Conservation (phyloP, 2,888 invertebrate genomes). For the Stenolophus ochropezus region DNA sequence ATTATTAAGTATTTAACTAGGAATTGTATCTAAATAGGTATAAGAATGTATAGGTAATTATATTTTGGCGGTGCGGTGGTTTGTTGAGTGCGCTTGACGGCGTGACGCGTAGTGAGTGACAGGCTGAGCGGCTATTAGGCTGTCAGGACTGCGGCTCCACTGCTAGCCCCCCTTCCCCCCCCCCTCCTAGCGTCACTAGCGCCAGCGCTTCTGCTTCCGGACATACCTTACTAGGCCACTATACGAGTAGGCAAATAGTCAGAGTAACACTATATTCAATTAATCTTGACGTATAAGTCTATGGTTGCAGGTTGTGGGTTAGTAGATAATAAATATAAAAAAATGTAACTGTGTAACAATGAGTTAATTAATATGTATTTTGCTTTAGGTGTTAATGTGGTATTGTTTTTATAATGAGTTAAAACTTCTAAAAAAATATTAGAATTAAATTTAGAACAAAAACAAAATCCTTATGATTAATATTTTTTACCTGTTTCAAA, state of each 20-base stretch:
- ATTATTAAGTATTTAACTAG: too few relatives aligned
- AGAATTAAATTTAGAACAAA: too few relatives aligned
- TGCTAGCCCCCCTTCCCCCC: background rate
- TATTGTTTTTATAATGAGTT: too few relatives aligned
- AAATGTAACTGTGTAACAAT: background rate
- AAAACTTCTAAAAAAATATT: too few relatives aligned
- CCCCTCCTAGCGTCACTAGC: constrained; percentile 11
- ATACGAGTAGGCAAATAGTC: too few relatives aligned
- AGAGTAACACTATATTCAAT: background rate
- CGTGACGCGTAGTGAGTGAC: constrained; percentile 47
- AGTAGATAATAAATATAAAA: background rate
- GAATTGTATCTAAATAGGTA: too few relatives aligned
- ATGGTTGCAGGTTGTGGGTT: background rate
- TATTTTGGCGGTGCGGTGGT: background rate
- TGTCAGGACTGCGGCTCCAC: constrained; percentile 36
- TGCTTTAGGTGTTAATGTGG: background rate
- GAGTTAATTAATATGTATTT: background rate
- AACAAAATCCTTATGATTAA: too few relatives aligned
- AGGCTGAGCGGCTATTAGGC: constrained; percentile 57
- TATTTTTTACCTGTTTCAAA: too few relatives aligned
- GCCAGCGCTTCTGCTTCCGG: constrained; percentile 48
- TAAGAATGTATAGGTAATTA: too few relatives aligned
- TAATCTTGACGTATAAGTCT: background rate
- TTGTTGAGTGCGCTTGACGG: constrained; percentile 3
- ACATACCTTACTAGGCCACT: too few relatives aligned